Evolutionary conservation across 2,888 invertebrate genomes (phyloP), one percentile per base, ranked within the genome.

Genomic region (Cecidostiba fungosa): DNA sequence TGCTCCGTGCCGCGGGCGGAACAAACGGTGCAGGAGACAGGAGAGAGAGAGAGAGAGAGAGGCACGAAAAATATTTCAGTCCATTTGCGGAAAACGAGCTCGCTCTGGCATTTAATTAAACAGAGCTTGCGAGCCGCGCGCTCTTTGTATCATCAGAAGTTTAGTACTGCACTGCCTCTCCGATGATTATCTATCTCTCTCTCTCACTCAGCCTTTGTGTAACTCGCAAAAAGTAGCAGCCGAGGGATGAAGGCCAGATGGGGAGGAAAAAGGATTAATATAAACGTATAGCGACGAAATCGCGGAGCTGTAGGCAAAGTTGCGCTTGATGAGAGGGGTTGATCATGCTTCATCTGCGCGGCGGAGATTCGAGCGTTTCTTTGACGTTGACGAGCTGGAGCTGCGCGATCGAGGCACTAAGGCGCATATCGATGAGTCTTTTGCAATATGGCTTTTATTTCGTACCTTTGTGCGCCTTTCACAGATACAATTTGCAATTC

Each of bases 61-160:
- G 43, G 26, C 79, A 39, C 26, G 54, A 82, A 85, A 82, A 78
- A 82, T 82, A 85, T 85, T 82, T 82, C 74, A 78, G 74, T 73
- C 72, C 72, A 77, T 85, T 78, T 82, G 62, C 62, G 54, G 54
- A 85, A 69, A 62, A n/a, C 14, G 54, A 77, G 43, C 50, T 16
- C 19, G 50, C 73, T 23, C 69, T 43, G 69, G 39, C 47, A 86
- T 85, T 85, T 85, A 87, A 87, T 87, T 87, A 86, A 87, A 86
- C 77, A 74, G 86, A 86, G 82, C 77, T 47, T 54, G 70, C 73
- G 82, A 87, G 81, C n/a, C n/a, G n/a, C 70, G 39, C 70, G 66
- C 80, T 77, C 80, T 85, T 85, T 81, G 85, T 85, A 81, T 81
- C 81, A 77, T 77, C 66, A 50, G 74, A 70, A 77, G 16, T 76